A percentile compares a stretch with the other conserved stretches of the same genome.
Evolutionary conservation across 2,113 vertebrate species (phyloP).

Genomic region (Synchiropus splendidus): DNA sequence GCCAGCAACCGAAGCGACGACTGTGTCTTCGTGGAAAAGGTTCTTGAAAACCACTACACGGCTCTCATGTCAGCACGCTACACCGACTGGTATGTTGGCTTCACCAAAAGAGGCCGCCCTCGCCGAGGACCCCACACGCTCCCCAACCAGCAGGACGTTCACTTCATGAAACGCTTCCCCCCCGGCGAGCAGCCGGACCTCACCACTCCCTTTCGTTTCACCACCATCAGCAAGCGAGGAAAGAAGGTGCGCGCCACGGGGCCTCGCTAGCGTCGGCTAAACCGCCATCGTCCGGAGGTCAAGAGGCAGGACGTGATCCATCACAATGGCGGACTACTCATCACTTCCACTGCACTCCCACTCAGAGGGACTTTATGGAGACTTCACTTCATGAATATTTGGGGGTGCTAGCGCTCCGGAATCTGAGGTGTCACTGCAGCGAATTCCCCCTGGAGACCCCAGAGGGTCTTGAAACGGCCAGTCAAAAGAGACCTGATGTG

Average conservation of each 20-base stretch:
- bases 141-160: slow-evolving; percentile 72
- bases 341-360: slow-evolving; percentile 39
- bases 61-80: slow-evolving; percentile 73
- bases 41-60: slow-evolving; percentile 77
- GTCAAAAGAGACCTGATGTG: slow-evolving; percentile 21
- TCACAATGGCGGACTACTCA: slow-evolving; percentile 43
- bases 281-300: slow-evolving; percentile 32
- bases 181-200: slow-evolving; percentile 68
- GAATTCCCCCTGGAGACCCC: slow-evolving; percentile 30
- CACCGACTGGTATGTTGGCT: slow-evolving; percentile 72
- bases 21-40: slow-evolving; percentile 75
- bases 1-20: slow-evolving; percentile 68
- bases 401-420: slow-evolving; percentile 43
- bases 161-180: slow-evolving; percentile 74
- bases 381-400: slow-evolving; percentile 52
- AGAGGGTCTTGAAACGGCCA: slow-evolving; percentile 21
- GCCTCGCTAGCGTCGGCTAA: slow-evolving; percentile 56
- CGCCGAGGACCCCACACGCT: slow-evolving; percentile 66
- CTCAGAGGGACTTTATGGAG: too few species aligned
- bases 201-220: slow-evolving; percentile 70
- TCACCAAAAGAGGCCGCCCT: slow-evolving; percentile 69
- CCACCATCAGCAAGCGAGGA: slow-evolving; percentile 68
- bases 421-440: slow-evolving; percentile 47
- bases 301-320: slow-evolving; percentile 38
- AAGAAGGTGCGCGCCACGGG: slow-evolving; percentile 64